Percentiles rank a stretch among this genome's conserved stretches.
These are phyloP conservation scores for Coreoperca whiteheadi DNA, from an alignment of 2,113 vertebrate species.

Conservation along the genomic window DNA sequence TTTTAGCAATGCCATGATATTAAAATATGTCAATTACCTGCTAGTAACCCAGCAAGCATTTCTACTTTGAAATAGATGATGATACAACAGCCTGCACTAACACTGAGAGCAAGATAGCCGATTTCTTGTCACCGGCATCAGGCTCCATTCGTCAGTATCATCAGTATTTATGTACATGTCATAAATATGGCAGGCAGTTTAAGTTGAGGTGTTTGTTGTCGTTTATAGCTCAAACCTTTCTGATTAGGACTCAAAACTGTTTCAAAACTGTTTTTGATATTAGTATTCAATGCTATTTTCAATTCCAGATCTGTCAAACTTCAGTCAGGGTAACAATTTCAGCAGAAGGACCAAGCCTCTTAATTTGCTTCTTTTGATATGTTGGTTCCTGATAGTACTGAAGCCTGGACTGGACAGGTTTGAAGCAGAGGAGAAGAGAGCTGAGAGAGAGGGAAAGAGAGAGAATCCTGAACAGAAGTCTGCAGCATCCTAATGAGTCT, in stretches of 20 bases:
- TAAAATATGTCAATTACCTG: not conserved
- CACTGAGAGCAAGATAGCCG: not conserved
- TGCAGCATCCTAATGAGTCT: slow-evolving; percentile 67
- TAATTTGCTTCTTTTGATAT: not conserved
- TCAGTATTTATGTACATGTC: not conserved
- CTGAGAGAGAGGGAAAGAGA: slow-evolving; percentile 24
- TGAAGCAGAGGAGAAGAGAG: slow-evolving; percentile 23
- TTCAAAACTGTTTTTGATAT: not conserved
- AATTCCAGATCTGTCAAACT: not conserved
- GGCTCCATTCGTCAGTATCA: not conserved
- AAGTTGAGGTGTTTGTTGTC: not conserved
- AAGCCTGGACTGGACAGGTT: slow-evolving; percentile 2
- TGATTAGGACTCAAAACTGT: not conserved
- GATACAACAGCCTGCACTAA: not conserved
- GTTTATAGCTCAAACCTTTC: slow-evolving; percentile 9
- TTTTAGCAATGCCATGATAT: not conserved
- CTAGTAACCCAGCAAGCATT: not conserved
- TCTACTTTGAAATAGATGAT: not conserved
- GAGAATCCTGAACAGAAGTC: slow-evolving; percentile 33
- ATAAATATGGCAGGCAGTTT: not conserved
- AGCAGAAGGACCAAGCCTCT: not conserved
- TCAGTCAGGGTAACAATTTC: not conserved
- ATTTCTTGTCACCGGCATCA: not conserved
- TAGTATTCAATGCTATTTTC: not conserved
- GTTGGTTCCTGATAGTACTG: not conserved